phyloP scores from a whole-genome alignment of 2,113 vertebrate genomes.

The Thalassarche chlororhynchos region DNA sequence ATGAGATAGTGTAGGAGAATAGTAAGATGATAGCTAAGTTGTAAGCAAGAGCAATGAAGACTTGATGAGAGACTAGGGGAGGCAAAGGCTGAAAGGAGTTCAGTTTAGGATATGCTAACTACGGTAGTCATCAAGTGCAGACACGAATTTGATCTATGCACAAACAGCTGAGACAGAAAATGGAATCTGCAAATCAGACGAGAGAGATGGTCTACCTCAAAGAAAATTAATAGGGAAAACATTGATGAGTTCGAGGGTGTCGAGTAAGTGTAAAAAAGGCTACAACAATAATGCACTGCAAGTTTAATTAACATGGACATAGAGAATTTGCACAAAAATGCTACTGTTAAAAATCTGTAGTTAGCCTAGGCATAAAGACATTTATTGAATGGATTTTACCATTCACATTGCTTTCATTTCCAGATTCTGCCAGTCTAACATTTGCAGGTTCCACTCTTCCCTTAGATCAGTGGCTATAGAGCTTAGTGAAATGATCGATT shows the following conservation, averaged over 20 bases:
- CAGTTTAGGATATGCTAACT: background rate
- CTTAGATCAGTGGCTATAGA: background rate
- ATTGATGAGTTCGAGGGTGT: background rate
- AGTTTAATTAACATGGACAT: background rate
- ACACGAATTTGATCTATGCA: background rate
- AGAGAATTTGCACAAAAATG: background rate
- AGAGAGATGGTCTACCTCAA: background rate
- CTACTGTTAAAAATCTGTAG: background rate
- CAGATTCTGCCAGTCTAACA: background rate
- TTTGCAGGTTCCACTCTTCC: background rate
- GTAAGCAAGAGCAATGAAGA: background rate
- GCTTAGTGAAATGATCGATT: background rate
- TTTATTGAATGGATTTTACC: background rate
- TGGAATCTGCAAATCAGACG: background rate
- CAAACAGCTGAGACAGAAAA: background rate
- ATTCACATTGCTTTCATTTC: background rate
- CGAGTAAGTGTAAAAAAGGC: background rate
- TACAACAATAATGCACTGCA: background rate
- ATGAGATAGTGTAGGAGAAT: background rate
- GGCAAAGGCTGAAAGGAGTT: background rate
- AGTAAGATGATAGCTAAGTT: background rate
- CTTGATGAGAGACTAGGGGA: background rate
- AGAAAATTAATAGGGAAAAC: background rate
- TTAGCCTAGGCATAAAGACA: background rate
- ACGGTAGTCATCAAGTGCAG: background rate